These are phyloP conservation scores for Hemichromis elongatus DNA, from an alignment of 2,113 vertebrate species.

Conservation along the genomic window DNA sequence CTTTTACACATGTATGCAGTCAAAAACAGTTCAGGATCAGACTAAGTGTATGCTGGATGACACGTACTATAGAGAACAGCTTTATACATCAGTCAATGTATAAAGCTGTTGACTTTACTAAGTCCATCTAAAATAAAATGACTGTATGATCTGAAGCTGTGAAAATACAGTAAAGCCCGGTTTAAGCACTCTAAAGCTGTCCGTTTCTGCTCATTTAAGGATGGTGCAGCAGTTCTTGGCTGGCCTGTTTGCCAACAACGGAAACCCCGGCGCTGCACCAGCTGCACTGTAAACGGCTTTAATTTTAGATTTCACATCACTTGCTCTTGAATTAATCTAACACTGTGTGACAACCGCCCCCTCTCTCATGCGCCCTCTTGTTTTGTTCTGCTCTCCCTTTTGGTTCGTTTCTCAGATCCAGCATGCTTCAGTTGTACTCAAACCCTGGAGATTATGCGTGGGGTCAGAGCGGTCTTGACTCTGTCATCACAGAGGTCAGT, in stretches of 20 bases:
- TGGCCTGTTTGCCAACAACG: conserved; percentile 81
- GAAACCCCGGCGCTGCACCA: conserved; percentile 74
- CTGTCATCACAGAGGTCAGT: conserved; percentile 90
- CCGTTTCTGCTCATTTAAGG: conserved; percentile 56
- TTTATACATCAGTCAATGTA: not conserved
- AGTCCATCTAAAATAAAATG: not conserved
- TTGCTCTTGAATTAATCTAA: conserved; percentile 9
- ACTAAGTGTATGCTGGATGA: not conserved
- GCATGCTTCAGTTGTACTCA: conserved; percentile 81
- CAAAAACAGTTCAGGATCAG: not conserved
- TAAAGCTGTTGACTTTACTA: not conserved
- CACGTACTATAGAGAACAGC: not conserved
- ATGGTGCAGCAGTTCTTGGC: conserved; percentile 90
- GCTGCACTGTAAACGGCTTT: conserved; percentile 77
- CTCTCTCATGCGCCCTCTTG: not conserved
- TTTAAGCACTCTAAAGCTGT: not conserved
- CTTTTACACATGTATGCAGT: not conserved
- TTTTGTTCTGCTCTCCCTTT: not conserved
- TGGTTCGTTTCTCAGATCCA: conserved; percentile 69
- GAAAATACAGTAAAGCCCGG: not conserved
- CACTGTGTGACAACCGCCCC: not conserved
- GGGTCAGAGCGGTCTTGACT: conserved; percentile 90
- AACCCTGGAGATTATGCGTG: conserved; percentile 91
- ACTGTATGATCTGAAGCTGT: not conserved
- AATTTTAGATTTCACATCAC: not conserved